Percentiles rank a stretch among this genome's conserved stretches.
Conservation (phyloP, 2,888 invertebrate species). For the Myopa tessellatipennis region DNA sequence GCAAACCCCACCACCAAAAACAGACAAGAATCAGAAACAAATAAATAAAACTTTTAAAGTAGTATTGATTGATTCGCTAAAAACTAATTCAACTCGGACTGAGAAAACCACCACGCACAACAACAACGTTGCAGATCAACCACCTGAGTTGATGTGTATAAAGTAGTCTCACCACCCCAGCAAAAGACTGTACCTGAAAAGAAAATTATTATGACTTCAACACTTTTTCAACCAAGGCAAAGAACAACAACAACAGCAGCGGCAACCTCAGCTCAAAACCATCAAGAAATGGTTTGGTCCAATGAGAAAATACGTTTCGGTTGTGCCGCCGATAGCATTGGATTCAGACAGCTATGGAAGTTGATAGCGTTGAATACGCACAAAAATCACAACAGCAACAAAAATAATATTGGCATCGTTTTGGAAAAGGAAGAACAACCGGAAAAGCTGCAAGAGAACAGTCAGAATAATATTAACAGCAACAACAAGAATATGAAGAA, state of each 20-base stretch:
- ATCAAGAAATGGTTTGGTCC: constrained; percentile 65
- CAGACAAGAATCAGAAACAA: not conserved
- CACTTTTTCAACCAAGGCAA: constrained; percentile 59
- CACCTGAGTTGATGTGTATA: not conserved
- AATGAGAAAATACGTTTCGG: constrained; percentile 67
- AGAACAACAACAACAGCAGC: constrained; percentile 45
- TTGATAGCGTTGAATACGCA: constrained; percentile 65
- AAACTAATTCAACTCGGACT: no score
- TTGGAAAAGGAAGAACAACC: constrained; percentile 47
- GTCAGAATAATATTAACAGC: constrained; percentile 33
- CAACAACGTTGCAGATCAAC: not conserved
- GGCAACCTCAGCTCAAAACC: constrained; percentile 47
- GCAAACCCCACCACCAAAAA: not conserved
- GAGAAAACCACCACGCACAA: no score
- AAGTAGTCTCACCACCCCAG: not conserved
- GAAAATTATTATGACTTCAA: constrained; percentile 67
- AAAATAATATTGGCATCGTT: constrained; percentile 42
- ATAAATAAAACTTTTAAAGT: not conserved
- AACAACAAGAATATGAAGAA: constrained; percentile 37
- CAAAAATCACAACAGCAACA: constrained; percentile 44
- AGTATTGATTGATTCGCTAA: no score
- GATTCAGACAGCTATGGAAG: constrained; percentile 67
- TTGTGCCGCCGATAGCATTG: constrained; percentile 65
- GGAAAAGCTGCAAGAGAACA: constrained; percentile 26
- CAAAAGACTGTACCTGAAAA: constrained; percentile 35